Conservation (phyloP, 35 echinoderm and acorn worm species). For the Heliocidaris tuberculata region DNA sequence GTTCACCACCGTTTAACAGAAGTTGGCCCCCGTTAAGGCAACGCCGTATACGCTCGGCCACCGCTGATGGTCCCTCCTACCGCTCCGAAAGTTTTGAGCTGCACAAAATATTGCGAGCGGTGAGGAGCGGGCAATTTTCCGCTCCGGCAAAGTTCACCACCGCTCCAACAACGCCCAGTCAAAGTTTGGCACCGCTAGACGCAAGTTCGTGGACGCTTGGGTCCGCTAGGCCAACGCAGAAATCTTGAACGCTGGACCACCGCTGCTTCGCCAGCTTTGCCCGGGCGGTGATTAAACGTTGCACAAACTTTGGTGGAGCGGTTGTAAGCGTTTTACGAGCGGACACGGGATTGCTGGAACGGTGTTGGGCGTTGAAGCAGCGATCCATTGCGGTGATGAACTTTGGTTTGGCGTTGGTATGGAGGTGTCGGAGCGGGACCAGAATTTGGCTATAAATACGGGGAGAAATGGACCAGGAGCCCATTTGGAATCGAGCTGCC, state of each 20-base stretch:
- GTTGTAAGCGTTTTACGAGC: slow-evolving; percentile 41
- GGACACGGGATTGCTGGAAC: slow-evolving; percentile 37
- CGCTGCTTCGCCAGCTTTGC: slow-evolving; percentile 30
- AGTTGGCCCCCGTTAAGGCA: slow-evolving; percentile 36
- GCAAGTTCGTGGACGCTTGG: slow-evolving; percentile 25
- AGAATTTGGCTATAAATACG: no score
- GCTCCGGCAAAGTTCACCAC: slow-evolving; percentile 28
- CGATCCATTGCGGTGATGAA: slow-evolving; percentile 41
- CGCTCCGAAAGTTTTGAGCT: slow-evolving; percentile 38
- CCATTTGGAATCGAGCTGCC: no score
- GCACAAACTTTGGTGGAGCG: slow-evolving; percentile 32
- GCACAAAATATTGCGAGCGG: slow-evolving; percentile 39
- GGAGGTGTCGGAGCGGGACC: slow-evolving; percentile 28
- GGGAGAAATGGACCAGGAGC: no score
- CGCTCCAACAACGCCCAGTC: slow-evolving; percentile 31
- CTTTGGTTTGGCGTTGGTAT: slow-evolving; percentile 40
- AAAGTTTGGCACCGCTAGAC: slow-evolving; percentile 38
- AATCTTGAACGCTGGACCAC: slow-evolving; percentile 35
- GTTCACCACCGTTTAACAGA: slow-evolving; percentile 39
- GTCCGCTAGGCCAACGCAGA: slow-evolving; percentile 44
- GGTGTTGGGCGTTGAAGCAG: slow-evolving; percentile 37
- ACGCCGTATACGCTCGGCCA: slow-evolving; percentile 34
- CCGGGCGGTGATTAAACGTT: slow-evolving; percentile 34
- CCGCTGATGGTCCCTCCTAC: slow-evolving; percentile 40
- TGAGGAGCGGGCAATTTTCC: slow-evolving; percentile 32